Conservation (phyloP, 1,140 invertebrate species). For the Tetramorium alpestre region DNA sequence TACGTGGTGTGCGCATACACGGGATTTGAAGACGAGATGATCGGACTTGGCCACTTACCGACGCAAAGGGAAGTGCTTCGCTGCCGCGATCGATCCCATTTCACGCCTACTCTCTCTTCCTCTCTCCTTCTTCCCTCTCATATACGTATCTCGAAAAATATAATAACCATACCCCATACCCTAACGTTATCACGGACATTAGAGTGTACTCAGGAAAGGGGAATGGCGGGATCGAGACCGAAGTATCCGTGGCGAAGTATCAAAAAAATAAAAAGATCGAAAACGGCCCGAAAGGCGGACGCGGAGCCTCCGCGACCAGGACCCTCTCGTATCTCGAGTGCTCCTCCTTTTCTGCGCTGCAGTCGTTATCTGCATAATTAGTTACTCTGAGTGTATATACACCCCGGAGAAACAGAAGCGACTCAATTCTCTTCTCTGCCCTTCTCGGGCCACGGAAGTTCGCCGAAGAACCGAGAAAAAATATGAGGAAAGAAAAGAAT, state of each 20-base stretch:
- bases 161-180: conserved; percentile 45
- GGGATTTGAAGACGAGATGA: conserved; percentile 38
- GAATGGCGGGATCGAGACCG: neutral
- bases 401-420: conserved; percentile 72
- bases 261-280: conserved; percentile 62
- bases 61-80: conserved; percentile 2
- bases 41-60: conserved; percentile 39
- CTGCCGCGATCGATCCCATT: conserved; percentile 50
- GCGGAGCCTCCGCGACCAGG: conserved; percentile 63
- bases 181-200: conserved; percentile 51
- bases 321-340: conserved; percentile 75
- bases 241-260: conserved; percentile 60
- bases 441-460: conserved; percentile 3
- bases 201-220: conserved; percentile 43
- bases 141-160: conserved; percentile 24
- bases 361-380: conserved; percentile 82
- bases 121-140: neutral
- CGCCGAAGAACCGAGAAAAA: conserved; percentile 11
- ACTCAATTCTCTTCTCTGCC: conserved; percentile 75
- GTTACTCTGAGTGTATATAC: conserved; percentile 75
- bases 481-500: conserved; percentile 29
- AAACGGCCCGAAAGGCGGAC: conserved; percentile 59
- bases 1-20: no score
- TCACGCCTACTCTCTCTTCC: conserved; percentile 28
- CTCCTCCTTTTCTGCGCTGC: conserved; percentile 72